Base-by-base conservation (phyloP, 2,797 vertebrate genomes). In the Todus mexicanus region DNA sequence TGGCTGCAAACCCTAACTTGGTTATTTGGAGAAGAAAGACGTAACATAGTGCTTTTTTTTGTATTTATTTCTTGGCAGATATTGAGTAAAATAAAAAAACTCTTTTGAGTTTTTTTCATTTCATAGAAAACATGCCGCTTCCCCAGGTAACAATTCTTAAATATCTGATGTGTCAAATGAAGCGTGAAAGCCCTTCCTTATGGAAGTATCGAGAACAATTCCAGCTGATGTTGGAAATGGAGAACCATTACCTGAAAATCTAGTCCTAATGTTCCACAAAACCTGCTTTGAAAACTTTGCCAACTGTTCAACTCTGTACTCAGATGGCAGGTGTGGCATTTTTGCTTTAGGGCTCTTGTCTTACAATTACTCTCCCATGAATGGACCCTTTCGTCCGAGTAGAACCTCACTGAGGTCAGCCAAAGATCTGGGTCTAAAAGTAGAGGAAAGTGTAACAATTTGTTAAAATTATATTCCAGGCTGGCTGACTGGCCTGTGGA, bases 21-120 rank as follows among this genome's bases (percentile, higher is more conserved):
- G 92, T 78, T 93, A 79, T 84, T 94, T 89, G 73, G 80, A 95
- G 80, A 71, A 61, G 60, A 91, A 94, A 87, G 38, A 63, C 31
- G 73, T 92, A 92, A 70, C 10, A 43, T 11, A 73, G 33, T 5
- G n/a, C n/a, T n/a, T 69, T 45, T 57, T 45, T 12, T 61, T 35
- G 15, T 16, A 18, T 93, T 12, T 37, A 40, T 63, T 43, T 29
- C 89, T 84, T 81, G 42, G 93, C 77, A 87, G 74, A 75, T 80
- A 70, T 5, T 61, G 48, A 94, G 47, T 37, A 80, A 77, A 89
- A 87, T 75, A 27, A 50, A 27, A 10, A 27, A 45, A 48, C 7
- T 18, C 19, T 73, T 69, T 54, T 61, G 21, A 48, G 17, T 12
- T 84, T 92, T 74, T 54, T 47, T 60, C 18, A 4, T 80, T 86